These are phyloP conservation scores for Morone saxatilis DNA, from an alignment of 2,113 vertebrate species.

Conservation along the genomic window DNA sequence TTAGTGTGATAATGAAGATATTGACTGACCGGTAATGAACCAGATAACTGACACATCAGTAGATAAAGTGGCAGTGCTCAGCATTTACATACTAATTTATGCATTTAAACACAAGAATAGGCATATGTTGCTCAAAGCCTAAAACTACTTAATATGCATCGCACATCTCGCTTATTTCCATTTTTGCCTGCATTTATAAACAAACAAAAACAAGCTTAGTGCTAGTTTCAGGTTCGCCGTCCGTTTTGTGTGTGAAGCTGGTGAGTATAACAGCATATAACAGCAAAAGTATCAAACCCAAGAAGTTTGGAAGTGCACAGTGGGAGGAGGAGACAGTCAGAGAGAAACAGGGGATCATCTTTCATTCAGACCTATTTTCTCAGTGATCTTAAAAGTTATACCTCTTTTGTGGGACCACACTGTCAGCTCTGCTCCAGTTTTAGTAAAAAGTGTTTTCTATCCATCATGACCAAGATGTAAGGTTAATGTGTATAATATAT, in stretches of 20 bases:
- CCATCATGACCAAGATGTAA: constrained; percentile 7
- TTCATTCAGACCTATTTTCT: constrained; percentile 66
- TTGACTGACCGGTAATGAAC: constrained; percentile 49
- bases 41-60: constrained; percentile 42
- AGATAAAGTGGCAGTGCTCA: constrained; percentile 17
- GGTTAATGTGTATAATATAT: neutral
- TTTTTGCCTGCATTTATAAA: constrained; percentile 48
- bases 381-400: constrained; percentile 43
- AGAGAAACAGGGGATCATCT: constrained; percentile 49
- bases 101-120: constrained; percentile 35
- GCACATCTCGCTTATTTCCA: constrained; percentile 45
- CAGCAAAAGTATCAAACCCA: constrained; percentile 15
- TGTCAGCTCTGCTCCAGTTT: constrained; percentile 63
- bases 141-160: constrained; percentile 56
- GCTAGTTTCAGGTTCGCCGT: constrained; percentile 22
- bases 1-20: constrained; percentile 54
- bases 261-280: constrained; percentile 11
- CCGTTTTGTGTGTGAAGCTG: constrained; percentile 7
- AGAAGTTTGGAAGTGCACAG: constrained; percentile 23
- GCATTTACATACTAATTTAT: constrained; percentile 59
- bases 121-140: constrained; percentile 50
- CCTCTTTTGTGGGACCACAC: constrained; percentile 42
- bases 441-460: constrained; percentile 8
- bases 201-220: constrained; percentile 45
- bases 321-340: constrained; percentile 37